Conservation (phyloP, 2,797 vertebrate genomes). For the Cichlasoma orientale region DNA sequence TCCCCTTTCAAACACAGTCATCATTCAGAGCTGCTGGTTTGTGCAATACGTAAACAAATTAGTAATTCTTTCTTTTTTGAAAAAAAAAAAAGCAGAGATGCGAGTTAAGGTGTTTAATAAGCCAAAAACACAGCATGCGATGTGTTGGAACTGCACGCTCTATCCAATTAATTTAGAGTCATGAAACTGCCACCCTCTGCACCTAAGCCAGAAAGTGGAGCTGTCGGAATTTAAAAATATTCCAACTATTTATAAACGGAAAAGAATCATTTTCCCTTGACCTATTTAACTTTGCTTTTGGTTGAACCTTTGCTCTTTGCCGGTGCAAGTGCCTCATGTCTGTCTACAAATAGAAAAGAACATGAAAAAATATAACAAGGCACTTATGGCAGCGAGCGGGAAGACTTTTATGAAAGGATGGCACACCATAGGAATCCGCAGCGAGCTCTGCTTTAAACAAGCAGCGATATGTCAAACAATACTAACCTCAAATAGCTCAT, state of each 20-base stretch:
- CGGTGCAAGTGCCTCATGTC: not conserved
- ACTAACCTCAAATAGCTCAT: slow-evolving; percentile 2
- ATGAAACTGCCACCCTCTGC: slow-evolving; percentile 14
- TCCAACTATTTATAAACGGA: slow-evolving; percentile 38
- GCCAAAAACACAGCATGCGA: slow-evolving; percentile 12
- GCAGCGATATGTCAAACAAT: slow-evolving; percentile 40
- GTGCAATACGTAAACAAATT: not conserved
- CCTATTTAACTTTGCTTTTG: slow-evolving; percentile 50
- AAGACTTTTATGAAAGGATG: slow-evolving; percentile 24
- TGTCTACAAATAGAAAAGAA: slow-evolving; percentile 27
- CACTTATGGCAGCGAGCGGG: slow-evolving; percentile 14
- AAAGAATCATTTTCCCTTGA: slow-evolving; percentile 37
- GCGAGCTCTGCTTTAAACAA: slow-evolving; percentile 26
- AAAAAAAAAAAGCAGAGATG: not conserved
- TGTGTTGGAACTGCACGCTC: slow-evolving; percentile 15
- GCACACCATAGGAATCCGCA: slow-evolving; percentile 7
- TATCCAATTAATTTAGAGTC: slow-evolving; percentile 33
- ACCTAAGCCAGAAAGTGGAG: slow-evolving; percentile 12
- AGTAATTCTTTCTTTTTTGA: not conserved
- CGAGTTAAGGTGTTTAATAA: slow-evolving; percentile 13
- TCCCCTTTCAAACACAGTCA: slow-evolving; percentile 12
- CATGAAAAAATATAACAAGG: slow-evolving; percentile 25
- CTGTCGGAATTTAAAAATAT: slow-evolving; percentile 33
- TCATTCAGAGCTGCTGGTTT: not conserved
- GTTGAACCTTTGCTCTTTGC: slow-evolving; percentile 36